A percentile compares a stretch with the other conserved stretches of the same genome.
phyloP scores from a whole-genome alignment of 2,888 invertebrate genomes.

The Rhamnusium bicolor region DNA sequence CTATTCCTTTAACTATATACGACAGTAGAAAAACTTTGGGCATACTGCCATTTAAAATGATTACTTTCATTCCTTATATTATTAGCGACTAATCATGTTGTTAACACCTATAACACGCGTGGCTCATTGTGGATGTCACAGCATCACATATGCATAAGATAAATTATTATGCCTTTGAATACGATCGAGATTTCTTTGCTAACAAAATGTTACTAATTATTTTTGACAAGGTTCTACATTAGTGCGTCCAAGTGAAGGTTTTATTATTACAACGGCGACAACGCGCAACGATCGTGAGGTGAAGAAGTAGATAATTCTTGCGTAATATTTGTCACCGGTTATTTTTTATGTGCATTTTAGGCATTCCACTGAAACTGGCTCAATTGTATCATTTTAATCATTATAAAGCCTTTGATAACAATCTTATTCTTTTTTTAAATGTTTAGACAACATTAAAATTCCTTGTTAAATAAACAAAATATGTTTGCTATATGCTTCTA shows the following conservation, averaged over 20 bases:
- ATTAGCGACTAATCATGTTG: conserved; percentile 23
- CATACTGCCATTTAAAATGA: too few relatives aligned
- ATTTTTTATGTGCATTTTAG: background rate
- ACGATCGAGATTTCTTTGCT: background rate
- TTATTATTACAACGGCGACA: background rate
- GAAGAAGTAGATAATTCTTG: background rate
- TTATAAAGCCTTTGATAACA: conserved; percentile 16
- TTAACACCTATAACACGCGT: conserved; percentile 27
- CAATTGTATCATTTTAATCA: conserved; percentile 9
- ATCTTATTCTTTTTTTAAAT: conserved; percentile 25
- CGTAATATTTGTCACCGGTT: conserved; percentile 21
- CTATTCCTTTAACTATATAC: background rate
- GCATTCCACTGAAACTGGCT: conserved; percentile 17
- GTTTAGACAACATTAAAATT: conserved; percentile 18
- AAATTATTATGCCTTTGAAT: background rate
- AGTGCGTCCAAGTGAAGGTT: background rate
- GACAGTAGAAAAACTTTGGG: background rate
- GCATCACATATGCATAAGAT: conserved; percentile 7
- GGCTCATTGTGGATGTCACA: conserved; percentile 10
- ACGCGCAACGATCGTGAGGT: background rate
- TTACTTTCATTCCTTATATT: conserved; percentile 5
- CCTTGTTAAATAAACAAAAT: conserved; percentile 22
- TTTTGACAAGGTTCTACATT: background rate
- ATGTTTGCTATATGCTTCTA: too few relatives aligned
- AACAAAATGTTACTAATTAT: conserved; percentile 24